Conservation (phyloP, 1,140 invertebrate genomes). For the Solen grandis region DNA sequence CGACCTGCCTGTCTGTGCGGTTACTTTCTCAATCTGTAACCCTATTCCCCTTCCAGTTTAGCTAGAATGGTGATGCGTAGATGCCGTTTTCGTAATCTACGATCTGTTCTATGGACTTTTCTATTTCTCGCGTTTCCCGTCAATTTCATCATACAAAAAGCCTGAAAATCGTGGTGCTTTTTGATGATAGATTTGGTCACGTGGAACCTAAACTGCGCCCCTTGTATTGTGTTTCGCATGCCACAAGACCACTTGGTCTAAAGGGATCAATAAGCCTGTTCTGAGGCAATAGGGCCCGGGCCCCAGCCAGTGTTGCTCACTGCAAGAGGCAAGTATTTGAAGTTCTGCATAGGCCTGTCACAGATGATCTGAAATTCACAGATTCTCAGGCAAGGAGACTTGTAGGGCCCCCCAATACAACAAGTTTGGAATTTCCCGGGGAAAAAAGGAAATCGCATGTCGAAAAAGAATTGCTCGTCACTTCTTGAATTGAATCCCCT, state of each 20-base stretch:
- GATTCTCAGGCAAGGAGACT: constrained; percentile 17
- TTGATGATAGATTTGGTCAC: too few relatives aligned
- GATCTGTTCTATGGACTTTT: too few relatives aligned
- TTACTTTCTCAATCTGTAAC: too few relatives aligned
- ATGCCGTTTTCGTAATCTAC: too few relatives aligned
- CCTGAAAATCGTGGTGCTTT: too few relatives aligned
- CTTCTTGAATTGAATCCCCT: constrained; percentile 52
- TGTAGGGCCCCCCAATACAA: constrained; percentile 48
- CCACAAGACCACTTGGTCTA: constrained; percentile 42
- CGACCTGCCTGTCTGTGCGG: too few relatives aligned
- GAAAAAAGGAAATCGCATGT: constrained; percentile 48
- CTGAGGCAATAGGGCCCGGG: constrained; percentile 46
- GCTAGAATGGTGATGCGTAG: too few relatives aligned
- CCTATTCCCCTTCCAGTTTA: too few relatives aligned
- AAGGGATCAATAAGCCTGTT: constrained; percentile 55
- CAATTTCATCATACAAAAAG: too few relatives aligned
- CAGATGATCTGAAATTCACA: constrained; percentile 53
- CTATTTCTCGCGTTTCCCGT: too few relatives aligned
- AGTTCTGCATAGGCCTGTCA: constrained; percentile 10
- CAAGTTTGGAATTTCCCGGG: constrained; percentile 52
- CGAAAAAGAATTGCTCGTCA: constrained; percentile 43
- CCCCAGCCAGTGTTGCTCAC: constrained; percentile 52
- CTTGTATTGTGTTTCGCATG: background rate
- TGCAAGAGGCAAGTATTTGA: constrained; percentile 40
- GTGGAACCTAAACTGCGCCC: constrained; percentile 33